Evolutionary conservation across 2,113 vertebrate species (phyloP), one percentile per base, ranked within the genome.

Genomic region (Falcunculus frontatus): DNA sequence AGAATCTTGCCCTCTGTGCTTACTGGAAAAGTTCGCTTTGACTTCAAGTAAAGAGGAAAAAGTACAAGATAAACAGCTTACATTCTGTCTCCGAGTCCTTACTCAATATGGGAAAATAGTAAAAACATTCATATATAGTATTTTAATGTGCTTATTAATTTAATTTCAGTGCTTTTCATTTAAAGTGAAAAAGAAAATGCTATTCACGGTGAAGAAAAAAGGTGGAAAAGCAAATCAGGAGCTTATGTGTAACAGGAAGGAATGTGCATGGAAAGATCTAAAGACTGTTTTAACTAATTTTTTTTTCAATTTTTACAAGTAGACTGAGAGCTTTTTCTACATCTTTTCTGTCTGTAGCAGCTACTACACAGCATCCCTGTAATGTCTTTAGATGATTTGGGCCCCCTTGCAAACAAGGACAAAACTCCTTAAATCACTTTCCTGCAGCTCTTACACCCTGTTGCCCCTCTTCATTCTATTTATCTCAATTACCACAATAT

Each of bases 361-460:
- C 96, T 95, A 98, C 86, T 52, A 96, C 93, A 64, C 92, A 97
- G 65, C 73, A 93, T 81, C 95, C 95, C 63, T 96, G 81, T 22
- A 98, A 96, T 10, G 91, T 88, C 63, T 76, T 90, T 41, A 96
- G 87, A 81, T 97, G 94, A 57, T 95, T 82, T 73, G 94, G 95
- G 9, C 75, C 85, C 9, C 81, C 27, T 67, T 92, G 57, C 1
- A 87, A 97, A 52, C 86, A 95, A 1, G 95, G 91, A 52, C 60
- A 97, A 87, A 97, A 96, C 33, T 97, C 95, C 13, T 90, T 96
- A 33, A 98, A 95, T 30, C 98, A 90, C 86, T 98, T 98, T 94
- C 97, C 97, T 0, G 97, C 96, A 1, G 97, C 97, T 72, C 78
- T 96, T 52, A 98, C 65, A 11, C 95, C 96, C 3, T 85, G 87